These are phyloP conservation scores for Carettochelys insculpta DNA, from an alignment of 2,113 vertebrate genomes.

Conservation along the genomic window DNA sequence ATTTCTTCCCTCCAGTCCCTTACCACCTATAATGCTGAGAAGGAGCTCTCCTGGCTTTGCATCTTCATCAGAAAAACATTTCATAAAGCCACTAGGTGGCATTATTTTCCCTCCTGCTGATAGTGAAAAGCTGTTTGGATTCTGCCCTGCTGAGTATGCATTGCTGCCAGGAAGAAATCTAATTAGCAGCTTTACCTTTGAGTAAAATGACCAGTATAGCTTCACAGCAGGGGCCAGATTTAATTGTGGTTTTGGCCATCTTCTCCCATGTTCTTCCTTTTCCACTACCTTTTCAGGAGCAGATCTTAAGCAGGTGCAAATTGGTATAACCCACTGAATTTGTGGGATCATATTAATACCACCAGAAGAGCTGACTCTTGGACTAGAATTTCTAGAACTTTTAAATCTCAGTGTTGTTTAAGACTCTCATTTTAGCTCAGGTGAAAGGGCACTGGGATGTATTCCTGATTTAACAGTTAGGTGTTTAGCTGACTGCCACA, in stretches of 20 bases:
- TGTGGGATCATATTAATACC: too few species aligned
- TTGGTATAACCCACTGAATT: not conserved
- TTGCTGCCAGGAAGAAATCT: not conserved
- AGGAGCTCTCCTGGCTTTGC: not conserved
- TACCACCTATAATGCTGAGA: not conserved
- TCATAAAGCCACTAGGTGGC: conserved; percentile 37
- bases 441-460: not conserved
- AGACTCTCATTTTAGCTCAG: not conserved
- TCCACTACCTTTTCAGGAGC: not conserved
- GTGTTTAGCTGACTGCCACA: not conserved
- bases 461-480: not conserved
- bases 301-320: rapidly evolving
- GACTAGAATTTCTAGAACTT: not conserved
- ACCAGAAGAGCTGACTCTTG: not conserved
- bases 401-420: not conserved
- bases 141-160: not conserved
- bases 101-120: conserved; percentile 12
- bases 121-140: not conserved
- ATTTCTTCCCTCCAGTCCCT: rapidly evolving
- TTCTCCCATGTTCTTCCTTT: not conserved
- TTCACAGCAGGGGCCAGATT: not conserved
- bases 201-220: not conserved
- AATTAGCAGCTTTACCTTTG: not conserved
- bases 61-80: not conserved
- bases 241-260: not conserved